Conservation (phyloP, 2,888 invertebrate species). For the Idaea dimidiata region DNA sequence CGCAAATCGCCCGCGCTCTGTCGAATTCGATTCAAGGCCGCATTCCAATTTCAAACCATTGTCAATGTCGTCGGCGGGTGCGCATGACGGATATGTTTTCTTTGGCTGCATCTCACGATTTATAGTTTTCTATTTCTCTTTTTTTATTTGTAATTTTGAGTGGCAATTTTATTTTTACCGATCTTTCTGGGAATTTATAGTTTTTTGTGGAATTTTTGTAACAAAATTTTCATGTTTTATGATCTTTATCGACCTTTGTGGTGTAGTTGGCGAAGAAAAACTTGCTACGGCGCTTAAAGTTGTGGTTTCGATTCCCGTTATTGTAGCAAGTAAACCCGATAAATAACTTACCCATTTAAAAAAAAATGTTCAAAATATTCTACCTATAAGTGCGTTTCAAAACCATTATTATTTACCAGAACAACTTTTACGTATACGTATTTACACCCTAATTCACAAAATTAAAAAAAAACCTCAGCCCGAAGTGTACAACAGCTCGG, state of each 20-base stretch:
- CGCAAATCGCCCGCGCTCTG: conserved; percentile 55
- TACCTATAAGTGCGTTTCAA: neutral
- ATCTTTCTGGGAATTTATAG: neutral
- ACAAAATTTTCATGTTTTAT: too few species aligned
- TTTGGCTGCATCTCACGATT: conserved; percentile 40
- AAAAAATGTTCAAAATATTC: too few species aligned
- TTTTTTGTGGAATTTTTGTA: neutral
- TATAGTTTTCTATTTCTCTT: conserved; percentile 15
- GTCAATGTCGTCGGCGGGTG: conserved; percentile 69
- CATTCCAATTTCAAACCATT: conserved; percentile 76
- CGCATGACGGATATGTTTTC: conserved; percentile 64
- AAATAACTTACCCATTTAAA: too few species aligned
- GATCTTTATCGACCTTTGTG: too few species aligned
- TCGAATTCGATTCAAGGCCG: conserved; percentile 75
- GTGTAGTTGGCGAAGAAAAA: too few species aligned
- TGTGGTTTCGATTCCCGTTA: too few species aligned
- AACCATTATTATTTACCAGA: neutral
- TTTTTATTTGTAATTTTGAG: conserved; percentile 9
- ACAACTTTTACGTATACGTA: neutral
- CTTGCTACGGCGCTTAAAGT: too few species aligned
- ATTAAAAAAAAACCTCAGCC: conserved; percentile 16
- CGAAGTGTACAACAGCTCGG: conserved; percentile 24
- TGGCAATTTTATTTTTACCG: neutral
- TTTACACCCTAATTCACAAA: conserved; percentile 22
- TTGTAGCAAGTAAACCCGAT: too few species aligned